Base-by-base conservation (phyloP, 1,140 invertebrate genomes). In the Anoplophora glabripennis region DNA sequence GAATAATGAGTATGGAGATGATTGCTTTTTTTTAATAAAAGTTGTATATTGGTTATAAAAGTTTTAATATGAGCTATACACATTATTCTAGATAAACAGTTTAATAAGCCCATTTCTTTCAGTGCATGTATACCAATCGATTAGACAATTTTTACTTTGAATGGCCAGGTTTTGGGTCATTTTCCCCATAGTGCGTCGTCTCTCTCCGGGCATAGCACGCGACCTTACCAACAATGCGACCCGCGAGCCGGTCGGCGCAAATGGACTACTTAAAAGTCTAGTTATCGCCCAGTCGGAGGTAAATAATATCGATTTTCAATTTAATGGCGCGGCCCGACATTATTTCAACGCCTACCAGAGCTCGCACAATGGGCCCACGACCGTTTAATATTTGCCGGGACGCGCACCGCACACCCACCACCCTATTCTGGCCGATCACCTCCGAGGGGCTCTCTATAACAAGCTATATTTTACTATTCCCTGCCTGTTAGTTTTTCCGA, bases 291-390 rank as follows among this genome's bases (percentile, higher is more conserved):
- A 46, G 44, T 46, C 44, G 17, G 17, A 15, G 44, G 44, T 46
- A 21, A 17, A 46, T 46, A 46, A 46, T 46, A 46, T 46, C 28
- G 44, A 46, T 46, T 46, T 46, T 46, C 44, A 18, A 46, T 46
- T 46, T 46, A 46, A 28, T 9, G n/a, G 7, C 11, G 4, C 1
- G 18, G 12, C 10, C 28, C 17, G 44, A 21, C 17, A 46, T 18
- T 46, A 46, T 46, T 15, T 46, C 44, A 46, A 46, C 44, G 44
- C 44, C 44, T 46, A 46, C 44, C 18, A 21, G 15, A 17, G 11
- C 12, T 17, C 10, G 28, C 28, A 46, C 44, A 46, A 46, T 28
- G 7, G 28, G 15, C 44, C 44, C 44, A 46, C 44, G 28, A 46
- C 44, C 28, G 44, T n/a, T 18, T 15, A 28, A 28, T 46, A 46